Evolutionary conservation across 2,113 vertebrate genomes (phyloP), one percentile per base, ranked within the genome.

Genomic region (Barnardius zonarius): DNA sequence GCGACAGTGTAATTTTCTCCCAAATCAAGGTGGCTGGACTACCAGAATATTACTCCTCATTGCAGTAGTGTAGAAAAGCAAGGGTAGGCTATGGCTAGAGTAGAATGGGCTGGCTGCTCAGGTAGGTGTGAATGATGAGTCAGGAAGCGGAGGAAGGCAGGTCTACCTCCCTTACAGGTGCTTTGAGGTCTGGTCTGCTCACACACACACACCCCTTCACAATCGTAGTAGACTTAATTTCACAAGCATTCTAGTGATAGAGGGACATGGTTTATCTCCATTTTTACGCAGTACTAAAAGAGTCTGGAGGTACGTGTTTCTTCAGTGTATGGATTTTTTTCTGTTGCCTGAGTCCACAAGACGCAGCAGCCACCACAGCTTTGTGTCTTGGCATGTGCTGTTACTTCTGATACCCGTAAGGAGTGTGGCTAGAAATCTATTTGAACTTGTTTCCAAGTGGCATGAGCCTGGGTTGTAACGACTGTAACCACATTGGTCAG

Each of bases 381-480:
- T 30, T 1, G 9, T 54, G 73, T 30, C 31, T 54, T 33, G 35
- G 62, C 51, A 2, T 6, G 9, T 0, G 4, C 51, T 52, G 76
- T 10, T 0, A 5, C 18, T 70, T 44, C 78, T 24, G 37, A n/a
- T n/a, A 18, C 43, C 74, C 0, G 0, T 57, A 63, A 8, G 35
- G 64, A 41, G 44, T 3, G n/a, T 39, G 61, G 64, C 55, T 10
- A 59, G 75, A 79, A 80, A 51, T 78, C 66, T 30, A 18, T 78
- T 37, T 46, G 62, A 80, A 86, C n/a, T 2, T 3, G 28, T 79
- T 70, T 55, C 49, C 70, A 20, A 8, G 44, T 27, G 64, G 54
- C 35, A 69, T 46, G 44, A 64, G 54, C 35, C 70, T 70, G 62
- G 33, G 18, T 5, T 78, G 87, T 23, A 74, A 46, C 48, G 15